Conservation (phyloP, 2,113 vertebrate genomes). For the Hydropotes inermis region DNA sequence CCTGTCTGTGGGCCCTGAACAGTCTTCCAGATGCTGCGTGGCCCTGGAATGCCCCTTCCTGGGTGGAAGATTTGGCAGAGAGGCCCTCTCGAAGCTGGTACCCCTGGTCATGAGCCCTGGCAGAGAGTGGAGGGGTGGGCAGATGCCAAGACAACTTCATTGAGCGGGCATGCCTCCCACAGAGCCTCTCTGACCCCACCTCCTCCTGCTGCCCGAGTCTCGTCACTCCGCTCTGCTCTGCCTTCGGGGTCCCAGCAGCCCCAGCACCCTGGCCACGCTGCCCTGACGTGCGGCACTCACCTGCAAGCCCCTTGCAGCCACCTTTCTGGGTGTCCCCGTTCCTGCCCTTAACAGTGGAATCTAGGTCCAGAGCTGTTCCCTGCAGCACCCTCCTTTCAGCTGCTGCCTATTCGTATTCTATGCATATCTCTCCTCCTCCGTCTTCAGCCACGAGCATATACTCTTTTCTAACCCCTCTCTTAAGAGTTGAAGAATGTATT, state of each 20-base stretch:
- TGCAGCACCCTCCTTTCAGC: rapidly evolving
- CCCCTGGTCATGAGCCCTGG: background rate
- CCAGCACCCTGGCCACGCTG: background rate
- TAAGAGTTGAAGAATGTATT: background rate
- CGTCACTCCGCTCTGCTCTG: rapidly evolving
- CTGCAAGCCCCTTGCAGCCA: rapidly evolving
- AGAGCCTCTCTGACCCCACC: background rate
- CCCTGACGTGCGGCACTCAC: background rate
- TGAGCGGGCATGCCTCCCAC: rapidly evolving
- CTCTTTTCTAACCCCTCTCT: background rate
- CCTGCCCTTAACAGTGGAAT: background rate
- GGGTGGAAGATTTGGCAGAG: background rate
- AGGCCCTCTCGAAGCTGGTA: background rate
- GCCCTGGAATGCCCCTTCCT: background rate
- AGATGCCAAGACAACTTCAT: constrained; percentile 72
- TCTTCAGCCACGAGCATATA: background rate
- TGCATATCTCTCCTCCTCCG: rapidly evolving
- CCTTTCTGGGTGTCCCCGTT: rapidly evolving
- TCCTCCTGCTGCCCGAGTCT: rapidly evolving
- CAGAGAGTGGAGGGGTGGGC: constrained; percentile 36
- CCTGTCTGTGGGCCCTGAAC: background rate
- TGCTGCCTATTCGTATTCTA: rapidly evolving
- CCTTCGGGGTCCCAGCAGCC: rapidly evolving
- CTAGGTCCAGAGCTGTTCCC: background rate
- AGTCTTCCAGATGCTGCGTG: background rate